Conservation (phyloP, 2,888 invertebrate genomes). For the Acleris holmiana region DNA sequence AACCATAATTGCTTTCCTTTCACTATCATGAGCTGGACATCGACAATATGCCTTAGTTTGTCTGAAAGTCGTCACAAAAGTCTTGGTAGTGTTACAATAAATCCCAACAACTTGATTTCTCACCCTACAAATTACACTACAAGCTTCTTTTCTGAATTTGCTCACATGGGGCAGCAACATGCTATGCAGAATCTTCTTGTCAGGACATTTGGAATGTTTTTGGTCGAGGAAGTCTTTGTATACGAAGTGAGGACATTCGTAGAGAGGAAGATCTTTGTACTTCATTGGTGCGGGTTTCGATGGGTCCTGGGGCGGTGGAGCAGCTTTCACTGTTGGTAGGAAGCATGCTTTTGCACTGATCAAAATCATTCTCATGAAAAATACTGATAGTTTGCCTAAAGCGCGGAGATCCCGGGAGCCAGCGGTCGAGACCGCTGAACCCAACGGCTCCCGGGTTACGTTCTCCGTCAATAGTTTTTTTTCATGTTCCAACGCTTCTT, state of each 20-base stretch:
- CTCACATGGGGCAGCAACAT: neutral
- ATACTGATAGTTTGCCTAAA: neutral
- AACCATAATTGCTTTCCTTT: neutral
- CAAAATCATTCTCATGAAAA: neutral
- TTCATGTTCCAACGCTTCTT: neutral
- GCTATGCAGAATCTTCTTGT: neutral
- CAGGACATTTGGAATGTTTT: neutral
- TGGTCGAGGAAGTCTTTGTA: slow-evolving; percentile 6
- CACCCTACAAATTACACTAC: neutral
- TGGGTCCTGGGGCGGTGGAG: neutral
- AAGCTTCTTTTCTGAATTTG: neutral
- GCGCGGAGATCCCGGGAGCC: neutral
- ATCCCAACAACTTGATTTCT: neutral
- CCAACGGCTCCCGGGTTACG: neutral
- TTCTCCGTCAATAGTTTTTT: too few species aligned
- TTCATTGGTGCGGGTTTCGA: slow-evolving; percentile 1
- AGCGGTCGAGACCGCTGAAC: too few species aligned
- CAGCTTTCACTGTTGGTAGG: slow-evolving; percentile 8
- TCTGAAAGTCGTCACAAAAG: too few species aligned
- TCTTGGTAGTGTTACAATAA: too few species aligned
- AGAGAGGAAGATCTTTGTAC: slow-evolving; percentile 8
- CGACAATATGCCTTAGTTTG: too few species aligned
- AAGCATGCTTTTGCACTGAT: neutral
- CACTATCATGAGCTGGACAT: too few species aligned
- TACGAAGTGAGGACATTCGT: slow-evolving; percentile 4